Conservation (phyloP, 2,888 invertebrate species). For the Troglohyphantes excavatus region DNA sequence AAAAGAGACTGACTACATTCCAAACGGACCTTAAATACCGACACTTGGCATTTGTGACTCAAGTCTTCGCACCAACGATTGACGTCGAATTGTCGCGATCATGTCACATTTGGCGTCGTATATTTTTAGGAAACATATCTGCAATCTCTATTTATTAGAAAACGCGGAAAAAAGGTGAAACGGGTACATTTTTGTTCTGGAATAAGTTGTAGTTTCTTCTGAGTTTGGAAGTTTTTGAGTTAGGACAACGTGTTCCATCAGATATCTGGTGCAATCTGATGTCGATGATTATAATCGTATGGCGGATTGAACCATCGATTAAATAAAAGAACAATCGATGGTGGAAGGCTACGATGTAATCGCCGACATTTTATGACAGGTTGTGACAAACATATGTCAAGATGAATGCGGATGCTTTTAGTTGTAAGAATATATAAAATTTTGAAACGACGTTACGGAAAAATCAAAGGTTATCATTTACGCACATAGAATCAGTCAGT, state of each 20-base stretch:
- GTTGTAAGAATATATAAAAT: too few species aligned
- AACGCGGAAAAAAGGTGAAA: neutral
- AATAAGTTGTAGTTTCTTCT: neutral
- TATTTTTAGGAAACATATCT: neutral
- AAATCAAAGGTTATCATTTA: too few species aligned
- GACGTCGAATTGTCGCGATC: neutral
- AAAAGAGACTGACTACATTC: constrained; percentile 67
- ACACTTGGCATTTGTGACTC: neutral
- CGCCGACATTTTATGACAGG: too few species aligned
- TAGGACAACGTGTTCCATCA: neutral
- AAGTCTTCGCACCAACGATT: neutral
- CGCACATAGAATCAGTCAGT: too few species aligned
- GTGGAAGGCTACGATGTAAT: too few species aligned
- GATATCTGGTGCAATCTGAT: neutral
- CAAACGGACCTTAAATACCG: constrained; percentile 29
- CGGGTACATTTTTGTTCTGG: neutral
- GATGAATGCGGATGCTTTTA: too few species aligned
- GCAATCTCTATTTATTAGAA: neutral
- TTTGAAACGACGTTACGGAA: too few species aligned
- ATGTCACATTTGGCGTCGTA: constrained; percentile 4
- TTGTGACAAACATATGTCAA: too few species aligned
- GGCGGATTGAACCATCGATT: neutral
- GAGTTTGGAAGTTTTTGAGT: neutral
- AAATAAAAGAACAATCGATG: too few species aligned
- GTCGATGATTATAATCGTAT: neutral